Evolutionary conservation across 2,113 vertebrate genomes (phyloP).

Genomic region (Geococcyx californianus): DNA sequence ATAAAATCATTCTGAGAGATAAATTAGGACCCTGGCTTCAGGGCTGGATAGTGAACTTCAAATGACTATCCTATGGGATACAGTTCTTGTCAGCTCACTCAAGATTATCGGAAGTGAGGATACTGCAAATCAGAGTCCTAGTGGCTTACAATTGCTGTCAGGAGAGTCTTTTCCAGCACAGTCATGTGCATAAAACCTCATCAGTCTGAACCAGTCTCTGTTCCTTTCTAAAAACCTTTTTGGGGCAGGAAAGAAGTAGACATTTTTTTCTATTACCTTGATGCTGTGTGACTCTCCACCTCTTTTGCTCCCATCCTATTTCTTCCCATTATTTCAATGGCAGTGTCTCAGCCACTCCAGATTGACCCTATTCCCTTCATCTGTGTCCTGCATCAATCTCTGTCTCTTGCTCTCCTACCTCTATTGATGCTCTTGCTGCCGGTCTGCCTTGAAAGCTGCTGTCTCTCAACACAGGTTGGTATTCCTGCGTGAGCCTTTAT

Average conservation of each 20-base stretch:
- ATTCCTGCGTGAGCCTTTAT: not conserved
- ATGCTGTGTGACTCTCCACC: not conserved
- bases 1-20: not conserved
- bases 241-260: not conserved
- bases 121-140: constrained; percentile 14
- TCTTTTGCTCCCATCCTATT: not conserved
- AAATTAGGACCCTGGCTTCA: not conserved
- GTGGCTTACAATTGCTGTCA: not conserved
- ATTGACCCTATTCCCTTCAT: not conserved
- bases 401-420: not conserved
- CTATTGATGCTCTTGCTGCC: not conserved
- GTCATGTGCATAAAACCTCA: constrained; percentile 23
- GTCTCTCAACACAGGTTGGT: not conserved
- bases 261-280: not conserved
- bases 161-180: not conserved
- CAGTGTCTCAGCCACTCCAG: not conserved
- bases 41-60: not conserved
- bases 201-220: not conserved
- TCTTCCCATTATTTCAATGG: not conserved
- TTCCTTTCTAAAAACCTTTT: not conserved
- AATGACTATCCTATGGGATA: not conserved
- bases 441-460: not conserved
- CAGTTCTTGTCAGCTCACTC: not conserved
- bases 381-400: not conserved
- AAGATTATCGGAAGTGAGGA: not conserved